These are phyloP conservation scores for Solenopsis fugax DNA, from an alignment of 1,140 invertebrate genomes.

Conservation along the genomic window DNA sequence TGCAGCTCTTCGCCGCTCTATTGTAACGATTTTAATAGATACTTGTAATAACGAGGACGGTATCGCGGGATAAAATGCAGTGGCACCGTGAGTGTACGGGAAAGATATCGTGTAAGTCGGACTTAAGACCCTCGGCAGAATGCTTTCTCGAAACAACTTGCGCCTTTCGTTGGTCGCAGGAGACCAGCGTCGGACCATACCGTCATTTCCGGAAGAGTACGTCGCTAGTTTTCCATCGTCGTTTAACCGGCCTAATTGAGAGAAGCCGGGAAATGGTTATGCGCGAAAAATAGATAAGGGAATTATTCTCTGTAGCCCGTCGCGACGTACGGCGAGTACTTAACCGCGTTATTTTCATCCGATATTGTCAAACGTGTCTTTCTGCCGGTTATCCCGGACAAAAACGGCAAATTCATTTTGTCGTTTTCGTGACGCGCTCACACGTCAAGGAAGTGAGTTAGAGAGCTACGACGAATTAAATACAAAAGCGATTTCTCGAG, in stretches of 20 bases:
- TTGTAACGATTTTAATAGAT: conserved; percentile 84
- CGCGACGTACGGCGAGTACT: not conserved
- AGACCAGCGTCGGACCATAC: conserved; percentile 9
- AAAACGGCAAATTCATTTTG: conserved; percentile 3
- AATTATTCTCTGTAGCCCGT: not conserved
- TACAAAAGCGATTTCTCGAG: conserved; percentile 47
- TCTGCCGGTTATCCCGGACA: not conserved
- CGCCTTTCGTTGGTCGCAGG: not conserved
- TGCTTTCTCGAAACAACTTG: conserved; percentile 67
- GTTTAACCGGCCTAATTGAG: conserved; percentile 39
- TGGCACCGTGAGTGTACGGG: conserved; percentile 80
- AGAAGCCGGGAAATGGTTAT: not conserved
- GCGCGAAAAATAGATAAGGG: conserved; percentile 16
- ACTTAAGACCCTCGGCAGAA: conserved; percentile 80
- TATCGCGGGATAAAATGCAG: conserved; percentile 80
- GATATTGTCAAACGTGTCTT: not conserved
- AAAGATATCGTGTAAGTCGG: conserved; percentile 85
- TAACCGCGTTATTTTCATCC: conserved; percentile 3
- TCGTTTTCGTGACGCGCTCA: not conserved
- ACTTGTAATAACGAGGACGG: conserved; percentile 65
- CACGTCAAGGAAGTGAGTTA: conserved; percentile 49
- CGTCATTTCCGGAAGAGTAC: conserved; percentile 3
- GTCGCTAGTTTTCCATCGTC: not conserved
- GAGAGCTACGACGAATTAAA: conserved; percentile 19
- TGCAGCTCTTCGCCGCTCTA: conserved; percentile 59